Evolutionary conservation across 2,797 vertebrate species (phyloP), one percentile per base, ranked within the genome.

Genomic region (Neopelma chrysocephalum): DNA sequence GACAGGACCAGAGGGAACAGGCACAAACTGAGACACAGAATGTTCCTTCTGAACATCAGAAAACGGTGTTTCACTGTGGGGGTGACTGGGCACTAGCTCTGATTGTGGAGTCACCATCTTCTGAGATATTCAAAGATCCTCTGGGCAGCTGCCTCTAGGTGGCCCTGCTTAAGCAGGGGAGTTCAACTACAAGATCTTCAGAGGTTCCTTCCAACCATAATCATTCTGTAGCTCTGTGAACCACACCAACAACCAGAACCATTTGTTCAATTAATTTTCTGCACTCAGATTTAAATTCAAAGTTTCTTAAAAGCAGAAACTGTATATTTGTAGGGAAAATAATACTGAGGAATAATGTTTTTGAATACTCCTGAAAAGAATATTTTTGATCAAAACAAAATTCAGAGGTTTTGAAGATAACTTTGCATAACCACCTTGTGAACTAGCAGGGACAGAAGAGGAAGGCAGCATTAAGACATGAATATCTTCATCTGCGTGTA

Each of bases 401-500:
- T 62, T 85, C 17, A 36, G 32, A 71, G 11, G 7, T 68, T 92
- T 82, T 70, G 34, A 73, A 93, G 32, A 15, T 29, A 73, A 48
- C 2, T 29, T 7, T 64, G 20, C 2, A 9, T 54, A 9, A 58
- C 23, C 12, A 38, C 25, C 11, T 36, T 75, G 11, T 71, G 27
- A 82, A 80, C 4, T 64, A 13, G 15, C 2, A 4, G 19, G 16
- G 29, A 86, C 12, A 9, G 15, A 60, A 29, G 26, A 69, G 31
- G 15, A 77, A 66, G 10, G 14, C 8, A 89, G 9, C 9, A 58
- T 53, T 66, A 53, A 57, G 23, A 64, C 19, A 34, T 5, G 10
- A 56, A 56, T 26, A 51, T 1, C 18, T 71, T 29, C 3, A 2
- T 9, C 1, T 0, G 2, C 70, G 11, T 34, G 11, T 18, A 82